Evolutionary conservation across 2,797 vertebrate species (phyloP).

Genomic region (Carduelis carduelis): DNA sequence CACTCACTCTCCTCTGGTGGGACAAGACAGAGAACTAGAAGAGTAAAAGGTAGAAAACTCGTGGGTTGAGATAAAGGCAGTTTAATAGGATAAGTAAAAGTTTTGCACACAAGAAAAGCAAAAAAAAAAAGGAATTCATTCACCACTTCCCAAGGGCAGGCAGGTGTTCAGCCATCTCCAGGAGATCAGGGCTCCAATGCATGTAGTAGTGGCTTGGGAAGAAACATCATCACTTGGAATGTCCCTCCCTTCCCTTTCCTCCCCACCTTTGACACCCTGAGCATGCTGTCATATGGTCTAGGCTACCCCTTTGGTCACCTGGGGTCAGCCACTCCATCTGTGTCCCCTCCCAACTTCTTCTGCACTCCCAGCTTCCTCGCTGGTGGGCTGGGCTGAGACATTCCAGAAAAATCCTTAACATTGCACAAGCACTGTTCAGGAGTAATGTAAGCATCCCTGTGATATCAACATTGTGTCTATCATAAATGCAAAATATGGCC

Average conservation of each 20-base stretch:
- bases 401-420: not conserved
- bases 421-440: not conserved
- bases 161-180: not conserved
- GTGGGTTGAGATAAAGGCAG: not conserved
- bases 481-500: not conserved
- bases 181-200: not conserved
- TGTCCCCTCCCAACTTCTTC: not conserved
- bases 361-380: accelerated
- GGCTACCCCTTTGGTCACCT: not conserved
- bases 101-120: not conserved
- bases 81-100: not conserved
- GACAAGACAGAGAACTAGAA: accelerated
- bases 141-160: not conserved
- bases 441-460: not conserved
- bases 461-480: not conserved
- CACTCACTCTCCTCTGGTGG: accelerated
- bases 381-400: accelerated
- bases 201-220: not conserved
- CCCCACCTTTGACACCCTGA: not conserved
- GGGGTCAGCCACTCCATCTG: not conserved
- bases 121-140: not conserved
- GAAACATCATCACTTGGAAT: not conserved
- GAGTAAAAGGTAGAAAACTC: not conserved
- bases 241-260: not conserved
- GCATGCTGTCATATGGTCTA: too few species aligned